Evolutionary conservation across 2,888 invertebrate genomes (phyloP), one percentile per base, ranked within the genome.

Genomic region (Drosophila kuntzei): DNA sequence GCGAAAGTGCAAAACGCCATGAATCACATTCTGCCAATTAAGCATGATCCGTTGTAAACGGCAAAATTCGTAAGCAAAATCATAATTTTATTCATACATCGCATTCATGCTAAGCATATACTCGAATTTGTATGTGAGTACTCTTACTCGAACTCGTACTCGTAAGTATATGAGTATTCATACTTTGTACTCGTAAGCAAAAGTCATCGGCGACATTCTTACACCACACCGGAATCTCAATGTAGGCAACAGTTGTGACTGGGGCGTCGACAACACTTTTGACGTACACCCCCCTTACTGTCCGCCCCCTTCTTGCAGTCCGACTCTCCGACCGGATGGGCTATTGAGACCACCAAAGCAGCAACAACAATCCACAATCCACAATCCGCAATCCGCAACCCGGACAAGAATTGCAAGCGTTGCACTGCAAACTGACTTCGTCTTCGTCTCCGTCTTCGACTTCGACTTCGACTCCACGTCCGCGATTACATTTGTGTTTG

Each of bases 1-100:
- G 47, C 65, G 77, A 85, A 87, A 85, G 88, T 85, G 80, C 87
- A 83, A 59, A 78, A 86, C 68, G 84, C 84, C 87, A 88, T 84
- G 84, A 87, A 84, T 84, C 89, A 84, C 71, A 89, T 89, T 89
- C 72, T 89, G 84, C 89, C 76, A 87, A 85, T 87, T 85, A 87
- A 87, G 89, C 84, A 85, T 86, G 89, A 88, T 72, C 83, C 75
- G 75, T 82, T 85, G 88, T 83, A 84, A 85, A 59, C 63, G 63
- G 55, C 66, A 39, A 74, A 67, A 71, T n/a, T 71, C 76, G 77
- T 71, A 84, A 79, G 85, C 74, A 75, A 66, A 76, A 59, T 78
- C 69, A 77, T 75, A 80, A 86, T 72, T 78, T 70, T 74, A 71
- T 60, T 76, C 55, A 75, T 71, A 27, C 12, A 47, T 7, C 25